phyloP scores from a whole-genome alignment of 2,888 invertebrate species.

The Lumbricus terrestris region DNA sequence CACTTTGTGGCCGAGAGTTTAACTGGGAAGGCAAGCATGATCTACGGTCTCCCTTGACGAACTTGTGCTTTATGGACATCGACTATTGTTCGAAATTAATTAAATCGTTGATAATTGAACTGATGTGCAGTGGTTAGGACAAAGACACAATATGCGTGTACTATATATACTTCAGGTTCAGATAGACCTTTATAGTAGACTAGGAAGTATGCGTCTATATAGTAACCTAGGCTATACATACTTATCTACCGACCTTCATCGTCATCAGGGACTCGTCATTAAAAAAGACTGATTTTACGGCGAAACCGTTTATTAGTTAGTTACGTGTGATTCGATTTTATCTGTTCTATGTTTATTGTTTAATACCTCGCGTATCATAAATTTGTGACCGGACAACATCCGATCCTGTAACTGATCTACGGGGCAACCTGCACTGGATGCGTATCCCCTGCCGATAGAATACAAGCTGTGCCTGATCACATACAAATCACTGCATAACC shows the following conservation, averaged over 20 bases:
- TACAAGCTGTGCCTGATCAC: too few relatives aligned
- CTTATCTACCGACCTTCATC: too few relatives aligned
- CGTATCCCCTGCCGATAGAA: too few relatives aligned
- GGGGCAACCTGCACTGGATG: too few relatives aligned
- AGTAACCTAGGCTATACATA: too few relatives aligned
- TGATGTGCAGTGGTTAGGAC: neutral
- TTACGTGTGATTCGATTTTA: neutral
- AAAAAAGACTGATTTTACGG: neutral
- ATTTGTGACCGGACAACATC: neutral
- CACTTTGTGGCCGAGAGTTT: neutral
- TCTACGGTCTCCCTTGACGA: neutral
- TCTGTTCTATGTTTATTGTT: neutral
- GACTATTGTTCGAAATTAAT: neutral
- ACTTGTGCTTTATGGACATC: neutral
- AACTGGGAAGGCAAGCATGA: neutral
- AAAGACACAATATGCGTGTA: neutral
- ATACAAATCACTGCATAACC: too few relatives aligned
- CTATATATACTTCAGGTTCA: too few relatives aligned
- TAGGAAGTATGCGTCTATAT: too few relatives aligned
- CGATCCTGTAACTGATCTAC: too few relatives aligned
- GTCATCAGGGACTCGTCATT: neutral
- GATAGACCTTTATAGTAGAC: too few relatives aligned
- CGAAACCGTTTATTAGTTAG: neutral
- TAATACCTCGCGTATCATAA: neutral
- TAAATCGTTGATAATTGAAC: neutral